Evolutionary conservation across 2,888 invertebrate genomes (phyloP), one percentile per base, ranked within the genome.

Genomic region (Laothoe populi): DNA sequence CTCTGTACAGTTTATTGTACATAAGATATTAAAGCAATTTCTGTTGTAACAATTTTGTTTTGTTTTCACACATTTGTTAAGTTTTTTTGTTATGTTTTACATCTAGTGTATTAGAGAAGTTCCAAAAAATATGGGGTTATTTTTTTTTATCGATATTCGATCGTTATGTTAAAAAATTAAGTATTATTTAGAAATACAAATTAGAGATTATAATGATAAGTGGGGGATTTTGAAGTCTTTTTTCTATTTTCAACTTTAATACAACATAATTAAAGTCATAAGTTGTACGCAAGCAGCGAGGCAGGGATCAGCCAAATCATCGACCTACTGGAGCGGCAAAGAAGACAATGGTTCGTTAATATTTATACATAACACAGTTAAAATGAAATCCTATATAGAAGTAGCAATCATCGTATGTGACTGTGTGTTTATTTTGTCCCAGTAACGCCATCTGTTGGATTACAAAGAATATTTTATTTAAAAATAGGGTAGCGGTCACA

Each of bases 211-310:
- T n/a, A n/a, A n/a, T n/a, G n/a, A n/a, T n/a, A n/a, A n/a, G n/a
- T n/a, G n/a, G n/a, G n/a, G n/a, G 4, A 19, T 38, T 35, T 35
- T 19, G n/a, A 57, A 44, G 31, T 31, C 4, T 31, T 11, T 2
- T 0, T 49, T 53, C 10, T 10, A 53, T 53, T 44, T 48, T 5
- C 0, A 26, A 61, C 26, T 19, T 57, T 35, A 40, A 24, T 45
- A 10, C 11, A 26, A 31, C 57, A 45, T 45, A 24, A 38, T 60
- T 60, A 63, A 89, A 83, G 74, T 79, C 65, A 78, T 84, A 83
- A 91, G 90, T 91, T 87, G 74, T 88, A 82, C 79, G 91, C 92
- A 92, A 86, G 92, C 92, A 92, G 92, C 92, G 67, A 86, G 92
- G 78, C 92, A 91, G 74, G 91, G 92, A 82, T 92, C 92, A 0